Conservation (phyloP, 2,797 vertebrate genomes). For the Clamator glandarius region DNA sequence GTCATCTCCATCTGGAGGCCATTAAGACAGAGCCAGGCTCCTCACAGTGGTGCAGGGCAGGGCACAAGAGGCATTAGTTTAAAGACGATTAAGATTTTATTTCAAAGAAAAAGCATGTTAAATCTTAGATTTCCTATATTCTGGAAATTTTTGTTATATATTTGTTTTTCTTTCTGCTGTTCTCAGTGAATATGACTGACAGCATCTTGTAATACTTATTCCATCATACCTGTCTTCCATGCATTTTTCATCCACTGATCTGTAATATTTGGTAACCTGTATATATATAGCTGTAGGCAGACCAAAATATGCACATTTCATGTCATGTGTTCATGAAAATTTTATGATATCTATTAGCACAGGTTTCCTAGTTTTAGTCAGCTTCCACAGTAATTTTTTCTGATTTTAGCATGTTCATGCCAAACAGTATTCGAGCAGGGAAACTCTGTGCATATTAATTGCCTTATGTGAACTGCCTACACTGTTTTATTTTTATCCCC, state of each 20-base stretch:
- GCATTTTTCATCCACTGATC: neutral
- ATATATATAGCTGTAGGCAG: neutral
- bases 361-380: neutral
- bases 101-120: neutral
- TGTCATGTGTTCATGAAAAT: neutral
- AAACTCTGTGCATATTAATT: neutral
- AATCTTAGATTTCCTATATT: neutral
- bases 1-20: accelerated
- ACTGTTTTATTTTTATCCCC: neutral
- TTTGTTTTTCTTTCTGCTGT: neutral
- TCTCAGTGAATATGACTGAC: neutral
- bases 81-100: neutral
- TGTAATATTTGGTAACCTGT: accelerated
- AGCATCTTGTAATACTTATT: neutral
- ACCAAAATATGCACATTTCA: neutral
- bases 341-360: neutral
- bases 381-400: neutral
- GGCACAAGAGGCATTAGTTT: neutral
- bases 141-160: neutral
- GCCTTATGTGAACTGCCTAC: neutral
- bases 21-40: neutral
- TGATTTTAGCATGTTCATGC: neutral
- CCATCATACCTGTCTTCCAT: neutral
- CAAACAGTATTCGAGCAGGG: neutral
- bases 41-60: neutral